Percentiles rank a stretch among this genome's conserved stretches.
phyloP scores from a whole-genome alignment of 2,888 invertebrate genomes.

The Julus scanicus region DNA sequence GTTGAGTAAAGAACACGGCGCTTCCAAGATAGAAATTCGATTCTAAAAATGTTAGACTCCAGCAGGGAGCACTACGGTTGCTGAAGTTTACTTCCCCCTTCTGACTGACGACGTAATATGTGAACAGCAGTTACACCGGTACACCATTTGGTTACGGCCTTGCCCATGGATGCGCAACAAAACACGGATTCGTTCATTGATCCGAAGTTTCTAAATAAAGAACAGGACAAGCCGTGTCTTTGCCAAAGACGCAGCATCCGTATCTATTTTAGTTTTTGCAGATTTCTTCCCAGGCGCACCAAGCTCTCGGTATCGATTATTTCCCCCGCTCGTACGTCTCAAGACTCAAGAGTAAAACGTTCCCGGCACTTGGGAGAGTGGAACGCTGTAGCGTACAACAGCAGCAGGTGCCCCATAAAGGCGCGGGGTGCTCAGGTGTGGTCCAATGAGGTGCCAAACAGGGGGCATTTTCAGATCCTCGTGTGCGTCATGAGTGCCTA shows the following conservation, averaged over 20 bases:
- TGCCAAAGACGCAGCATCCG: conserved; percentile 2
- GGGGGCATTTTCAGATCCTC: neutral
- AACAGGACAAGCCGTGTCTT: neutral
- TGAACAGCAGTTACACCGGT: too few relatives aligned
- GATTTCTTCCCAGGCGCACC: neutral
- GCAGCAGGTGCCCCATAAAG: conserved; percentile 11
- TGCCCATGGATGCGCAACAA: neutral
- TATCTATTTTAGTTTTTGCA: conserved; percentile 1
- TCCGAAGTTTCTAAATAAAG: conserved; percentile 3
- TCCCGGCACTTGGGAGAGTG: too few relatives aligned
- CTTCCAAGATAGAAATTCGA: too few relatives aligned
- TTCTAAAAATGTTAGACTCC: too few relatives aligned
- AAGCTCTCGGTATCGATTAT: neutral
- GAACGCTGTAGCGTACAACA: too few relatives aligned
- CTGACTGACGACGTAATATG: too few relatives aligned
- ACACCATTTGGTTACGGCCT: too few relatives aligned
- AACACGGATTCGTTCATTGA: neutral
- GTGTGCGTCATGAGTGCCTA: neutral
- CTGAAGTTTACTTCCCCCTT: too few relatives aligned
- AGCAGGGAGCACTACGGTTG: too few relatives aligned
- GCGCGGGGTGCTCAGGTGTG: neutral
- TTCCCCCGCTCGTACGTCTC: neutral
- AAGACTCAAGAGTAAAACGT: too few relatives aligned
- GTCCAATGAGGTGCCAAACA: neutral
- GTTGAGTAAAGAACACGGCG: too few relatives aligned